A percentile compares a stretch with the other conserved stretches of the same genome.
Conservation (phyloP, 2,888 invertebrate species). For the Heliconius cydno region DNA sequence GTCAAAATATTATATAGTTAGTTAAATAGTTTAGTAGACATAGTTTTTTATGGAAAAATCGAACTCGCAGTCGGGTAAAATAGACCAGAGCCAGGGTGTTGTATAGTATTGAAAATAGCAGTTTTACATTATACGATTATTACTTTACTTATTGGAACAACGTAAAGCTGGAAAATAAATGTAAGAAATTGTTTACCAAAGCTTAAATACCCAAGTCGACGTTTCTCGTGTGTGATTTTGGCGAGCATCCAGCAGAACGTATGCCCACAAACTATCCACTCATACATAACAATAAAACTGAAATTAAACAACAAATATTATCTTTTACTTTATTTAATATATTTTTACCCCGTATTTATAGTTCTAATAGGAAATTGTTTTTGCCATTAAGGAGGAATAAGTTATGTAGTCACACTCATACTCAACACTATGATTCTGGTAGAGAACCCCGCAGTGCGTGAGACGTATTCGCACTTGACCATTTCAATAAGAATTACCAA, state of each 20-base stretch:
- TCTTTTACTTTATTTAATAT: not conserved
- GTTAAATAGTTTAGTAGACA: too few relatives aligned
- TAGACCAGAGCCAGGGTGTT: not conserved
- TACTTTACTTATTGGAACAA: not conserved
- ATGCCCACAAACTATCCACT: conserved; percentile 24
- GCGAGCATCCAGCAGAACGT: conserved; percentile 21
- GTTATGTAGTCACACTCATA: not conserved
- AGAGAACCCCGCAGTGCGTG: too few relatives aligned
- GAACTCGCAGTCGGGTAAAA: not conserved
- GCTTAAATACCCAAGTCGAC: conserved; percentile 20
- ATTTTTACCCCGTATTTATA: not conserved
- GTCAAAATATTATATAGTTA: not conserved
- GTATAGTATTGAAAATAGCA: not conserved
- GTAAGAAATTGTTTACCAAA: conserved; percentile 19
- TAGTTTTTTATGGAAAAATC: not conserved
- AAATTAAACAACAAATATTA: conserved; percentile 3
- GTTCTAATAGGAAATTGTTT: not conserved
- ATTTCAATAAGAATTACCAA: too few relatives aligned
- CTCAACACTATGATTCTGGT: too few relatives aligned
- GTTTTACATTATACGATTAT: not conserved
- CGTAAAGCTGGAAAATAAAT: not conserved
- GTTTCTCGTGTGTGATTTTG: conserved; percentile 29
- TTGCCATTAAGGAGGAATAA: not conserved
- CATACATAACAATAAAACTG: conserved; percentile 23
- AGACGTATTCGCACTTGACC: too few relatives aligned